Conservation (phyloP, 2,888 invertebrate species). For the Sialis lutaria region DNA sequence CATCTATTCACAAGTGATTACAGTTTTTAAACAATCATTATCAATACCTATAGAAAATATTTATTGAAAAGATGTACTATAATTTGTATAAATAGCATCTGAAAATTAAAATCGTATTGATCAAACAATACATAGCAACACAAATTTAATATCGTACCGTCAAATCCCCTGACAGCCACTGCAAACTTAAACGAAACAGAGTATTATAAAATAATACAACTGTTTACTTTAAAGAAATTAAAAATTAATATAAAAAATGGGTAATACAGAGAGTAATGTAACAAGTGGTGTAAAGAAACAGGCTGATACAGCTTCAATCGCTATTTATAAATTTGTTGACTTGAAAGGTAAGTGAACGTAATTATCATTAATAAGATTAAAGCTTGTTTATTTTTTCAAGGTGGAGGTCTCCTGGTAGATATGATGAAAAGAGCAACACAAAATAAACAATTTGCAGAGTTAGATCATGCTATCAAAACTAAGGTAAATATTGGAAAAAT, state of each 20-base stretch:
- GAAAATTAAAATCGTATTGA: too few species aligned
- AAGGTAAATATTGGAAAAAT: constrained; percentile 27
- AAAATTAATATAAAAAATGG: constrained; percentile 31
- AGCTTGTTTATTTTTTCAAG: constrained; percentile 23
- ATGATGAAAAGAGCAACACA: constrained; percentile 84
- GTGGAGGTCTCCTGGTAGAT: constrained; percentile 83
- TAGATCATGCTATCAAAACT: constrained; percentile 82
- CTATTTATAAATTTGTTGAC: constrained; percentile 77
- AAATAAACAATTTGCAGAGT: constrained; percentile 77
- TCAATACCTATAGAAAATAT: too few species aligned
- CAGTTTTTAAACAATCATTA: too few species aligned
- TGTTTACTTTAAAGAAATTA: background rate
- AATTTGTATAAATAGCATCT: too few species aligned
- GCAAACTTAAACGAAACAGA: too few species aligned
- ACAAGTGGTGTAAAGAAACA: constrained; percentile 92
- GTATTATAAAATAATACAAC: too few species aligned
- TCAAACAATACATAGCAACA: too few species aligned
- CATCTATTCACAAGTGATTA: too few species aligned
- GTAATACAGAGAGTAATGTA: constrained; percentile 77
- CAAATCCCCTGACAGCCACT: too few species aligned
- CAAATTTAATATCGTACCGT: too few species aligned
- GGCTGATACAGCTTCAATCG: constrained; percentile 68
- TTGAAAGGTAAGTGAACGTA: constrained; percentile 49
- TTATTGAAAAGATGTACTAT: too few species aligned
- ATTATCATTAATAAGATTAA: background rate